Conservation (phyloP, 1,140 invertebrate species). For the Achatina immaculata region DNA sequence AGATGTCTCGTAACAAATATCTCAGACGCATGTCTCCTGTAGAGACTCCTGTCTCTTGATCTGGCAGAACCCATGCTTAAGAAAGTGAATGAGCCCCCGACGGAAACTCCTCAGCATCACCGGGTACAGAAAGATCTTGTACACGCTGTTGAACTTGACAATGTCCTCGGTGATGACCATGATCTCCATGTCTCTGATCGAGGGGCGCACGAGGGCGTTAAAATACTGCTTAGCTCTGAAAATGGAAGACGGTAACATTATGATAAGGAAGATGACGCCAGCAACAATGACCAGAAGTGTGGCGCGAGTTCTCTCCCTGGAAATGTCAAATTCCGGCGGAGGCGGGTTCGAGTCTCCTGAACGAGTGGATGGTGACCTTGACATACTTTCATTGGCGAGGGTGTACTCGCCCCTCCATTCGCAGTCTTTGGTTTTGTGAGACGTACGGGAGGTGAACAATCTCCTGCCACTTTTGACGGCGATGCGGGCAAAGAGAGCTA, state of each 20-base stretch:
- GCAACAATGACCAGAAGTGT: constrained; percentile 20
- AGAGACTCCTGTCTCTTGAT: not conserved
- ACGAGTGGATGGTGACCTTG: not conserved
- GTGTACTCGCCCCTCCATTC: constrained; percentile 18
- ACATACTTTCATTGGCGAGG: not conserved
- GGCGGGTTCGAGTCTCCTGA: constrained; percentile 20
- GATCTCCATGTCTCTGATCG: constrained; percentile 3
- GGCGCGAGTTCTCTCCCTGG: constrained; percentile 2
- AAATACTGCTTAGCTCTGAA: constrained; percentile 4
- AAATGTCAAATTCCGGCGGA: constrained; percentile 22
- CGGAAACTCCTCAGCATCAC: constrained; percentile 16
- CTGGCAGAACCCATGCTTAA: not conserved
- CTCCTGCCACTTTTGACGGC: not conserved
- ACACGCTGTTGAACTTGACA: constrained; percentile 32
- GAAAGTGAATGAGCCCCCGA: not conserved
- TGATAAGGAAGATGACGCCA: constrained; percentile 3
- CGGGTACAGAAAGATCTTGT: constrained; percentile 31
- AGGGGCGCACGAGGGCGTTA: not conserved
- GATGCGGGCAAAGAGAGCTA: constrained; percentile 6
- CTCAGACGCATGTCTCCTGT: constrained; percentile 21
- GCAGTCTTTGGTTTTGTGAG: not conserved
- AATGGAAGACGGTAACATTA: constrained; percentile 24
- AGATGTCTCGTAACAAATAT: not conserved
- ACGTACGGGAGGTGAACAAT: not conserved
- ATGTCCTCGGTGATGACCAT: constrained; percentile 1